These are phyloP conservation scores for Zalophus californianus DNA, from an alignment of 2,797 vertebrate genomes.

Conservation along the genomic window DNA sequence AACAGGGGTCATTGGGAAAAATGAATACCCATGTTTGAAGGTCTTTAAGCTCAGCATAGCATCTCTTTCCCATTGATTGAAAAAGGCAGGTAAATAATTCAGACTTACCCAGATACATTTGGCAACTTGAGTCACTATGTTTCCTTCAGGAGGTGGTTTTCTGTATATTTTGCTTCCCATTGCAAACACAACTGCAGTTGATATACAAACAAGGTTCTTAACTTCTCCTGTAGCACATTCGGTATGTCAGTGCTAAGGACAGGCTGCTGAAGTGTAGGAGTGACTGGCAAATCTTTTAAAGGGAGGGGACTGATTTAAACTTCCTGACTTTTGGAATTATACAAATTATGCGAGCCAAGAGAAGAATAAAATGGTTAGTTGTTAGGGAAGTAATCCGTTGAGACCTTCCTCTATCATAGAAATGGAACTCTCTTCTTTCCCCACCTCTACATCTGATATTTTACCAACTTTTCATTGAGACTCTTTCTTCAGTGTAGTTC, in stretches of 20 bases:
- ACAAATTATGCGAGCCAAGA: not conserved
- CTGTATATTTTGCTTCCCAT: constrained; percentile 94
- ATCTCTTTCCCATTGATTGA: not conserved
- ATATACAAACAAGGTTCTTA: constrained; percentile 66
- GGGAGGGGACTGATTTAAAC: not conserved
- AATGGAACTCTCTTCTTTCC: not conserved
- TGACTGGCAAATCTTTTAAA: not conserved
- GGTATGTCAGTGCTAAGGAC: not conserved
- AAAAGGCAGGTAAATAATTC: constrained; percentile 33
- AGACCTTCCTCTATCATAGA: not conserved
- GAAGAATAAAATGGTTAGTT: not conserved
- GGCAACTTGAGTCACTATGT: constrained; percentile 93
- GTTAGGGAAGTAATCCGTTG: not conserved
- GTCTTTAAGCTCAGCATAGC: not conserved
- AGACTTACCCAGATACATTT: constrained; percentile 94
- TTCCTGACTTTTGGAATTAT: not conserved
- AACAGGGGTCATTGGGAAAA: not conserved
- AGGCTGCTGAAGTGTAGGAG: not conserved
- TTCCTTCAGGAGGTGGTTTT: constrained; percentile 94
- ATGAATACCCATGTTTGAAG: not conserved
- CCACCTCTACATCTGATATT: not conserved
- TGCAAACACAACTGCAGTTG: constrained; percentile 93
- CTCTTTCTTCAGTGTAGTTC: not conserved
- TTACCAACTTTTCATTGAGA: not conserved
- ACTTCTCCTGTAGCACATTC: not conserved